Conservation (phyloP, 2,113 vertebrate genomes). For the Synodontis membranacea region DNA sequence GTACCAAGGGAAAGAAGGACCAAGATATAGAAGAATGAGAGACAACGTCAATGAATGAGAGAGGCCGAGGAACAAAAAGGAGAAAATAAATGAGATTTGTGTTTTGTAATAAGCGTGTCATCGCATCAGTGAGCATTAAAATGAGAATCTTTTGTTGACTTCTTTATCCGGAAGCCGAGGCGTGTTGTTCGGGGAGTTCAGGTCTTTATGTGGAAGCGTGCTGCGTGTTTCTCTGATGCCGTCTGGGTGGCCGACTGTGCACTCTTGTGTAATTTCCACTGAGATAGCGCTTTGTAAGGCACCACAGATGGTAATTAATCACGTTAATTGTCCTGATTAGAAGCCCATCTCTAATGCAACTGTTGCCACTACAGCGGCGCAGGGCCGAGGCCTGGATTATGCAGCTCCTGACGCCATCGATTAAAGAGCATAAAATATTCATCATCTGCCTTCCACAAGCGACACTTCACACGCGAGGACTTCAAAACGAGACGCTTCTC, state of each 20-base stretch:
- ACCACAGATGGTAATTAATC: conserved; percentile 53
- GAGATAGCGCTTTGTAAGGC: conserved; percentile 9
- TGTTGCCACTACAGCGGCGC: conserved; percentile 26
- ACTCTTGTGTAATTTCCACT: conserved; percentile 21
- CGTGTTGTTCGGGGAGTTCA: background rate
- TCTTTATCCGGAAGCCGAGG: conserved; percentile 2
- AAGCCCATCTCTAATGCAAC: conserved; percentile 48
- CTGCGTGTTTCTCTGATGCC: background rate
- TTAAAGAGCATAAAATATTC: conserved; percentile 51
- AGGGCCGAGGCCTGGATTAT: conserved; percentile 8
- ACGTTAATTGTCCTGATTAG: conserved; percentile 49
- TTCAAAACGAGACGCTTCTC: conserved; percentile 5
- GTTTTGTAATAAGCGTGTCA: background rate
- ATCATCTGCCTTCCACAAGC: conserved; percentile 42
- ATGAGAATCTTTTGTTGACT: conserved; percentile 31
- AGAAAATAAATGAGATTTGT: background rate
- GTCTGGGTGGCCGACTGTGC: background rate
- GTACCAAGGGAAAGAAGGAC: too few relatives aligned
- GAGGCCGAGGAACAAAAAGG: background rate
- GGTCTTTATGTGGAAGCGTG: background rate
- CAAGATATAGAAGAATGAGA: background rate
- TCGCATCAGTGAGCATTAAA: conserved; percentile 10
- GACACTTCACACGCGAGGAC: conserved; percentile 26
- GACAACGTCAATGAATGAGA: background rate
- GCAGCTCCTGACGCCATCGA: conserved; percentile 40